These are phyloP conservation scores for Sialia sialis DNA, from an alignment of 2,113 vertebrate genomes.

Conservation along the genomic window DNA sequence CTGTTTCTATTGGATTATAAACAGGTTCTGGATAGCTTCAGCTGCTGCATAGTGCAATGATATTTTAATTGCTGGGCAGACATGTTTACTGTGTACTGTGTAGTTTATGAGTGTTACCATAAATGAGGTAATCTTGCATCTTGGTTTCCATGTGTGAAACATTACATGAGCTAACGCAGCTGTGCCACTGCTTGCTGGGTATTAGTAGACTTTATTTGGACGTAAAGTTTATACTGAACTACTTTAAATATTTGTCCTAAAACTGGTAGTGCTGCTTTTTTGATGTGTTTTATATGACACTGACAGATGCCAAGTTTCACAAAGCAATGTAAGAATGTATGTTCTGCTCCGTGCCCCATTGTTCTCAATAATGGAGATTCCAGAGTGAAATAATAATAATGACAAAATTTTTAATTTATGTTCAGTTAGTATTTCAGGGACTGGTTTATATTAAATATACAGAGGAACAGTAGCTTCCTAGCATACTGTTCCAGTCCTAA, in stretches of 20 bases:
- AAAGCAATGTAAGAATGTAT: not conserved
- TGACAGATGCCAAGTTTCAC: constrained; percentile 42
- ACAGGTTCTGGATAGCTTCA: constrained; percentile 77
- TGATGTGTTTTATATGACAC: constrained; percentile 48
- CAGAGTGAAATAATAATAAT: constrained; percentile 28
- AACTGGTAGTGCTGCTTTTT: constrained; percentile 50
- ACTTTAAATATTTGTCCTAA: constrained; percentile 67
- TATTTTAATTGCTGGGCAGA: constrained; percentile 85
- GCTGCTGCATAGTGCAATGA: constrained; percentile 75
- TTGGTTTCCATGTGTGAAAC: constrained; percentile 81
- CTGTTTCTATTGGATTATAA: constrained; percentile 76
- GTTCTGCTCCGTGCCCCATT: not conserved
- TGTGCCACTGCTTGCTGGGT: constrained; percentile 65
- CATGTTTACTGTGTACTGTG: constrained; percentile 86
- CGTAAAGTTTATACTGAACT: constrained; percentile 54
- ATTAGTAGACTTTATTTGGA: constrained; percentile 64
- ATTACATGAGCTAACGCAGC: constrained; percentile 80
- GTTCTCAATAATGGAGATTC: not conserved
- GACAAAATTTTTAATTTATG: constrained; percentile 20
- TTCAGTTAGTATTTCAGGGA: constrained; percentile 30
- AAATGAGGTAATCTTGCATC: constrained; percentile 82
- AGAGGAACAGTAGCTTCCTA: constrained; percentile 41
- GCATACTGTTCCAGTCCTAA: not conserved
- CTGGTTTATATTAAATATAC: constrained; percentile 31
- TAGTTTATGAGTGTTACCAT: constrained; percentile 85